Conservation (phyloP, 2,888 invertebrate species). For the Scelioninae gen. 1 region DNA sequence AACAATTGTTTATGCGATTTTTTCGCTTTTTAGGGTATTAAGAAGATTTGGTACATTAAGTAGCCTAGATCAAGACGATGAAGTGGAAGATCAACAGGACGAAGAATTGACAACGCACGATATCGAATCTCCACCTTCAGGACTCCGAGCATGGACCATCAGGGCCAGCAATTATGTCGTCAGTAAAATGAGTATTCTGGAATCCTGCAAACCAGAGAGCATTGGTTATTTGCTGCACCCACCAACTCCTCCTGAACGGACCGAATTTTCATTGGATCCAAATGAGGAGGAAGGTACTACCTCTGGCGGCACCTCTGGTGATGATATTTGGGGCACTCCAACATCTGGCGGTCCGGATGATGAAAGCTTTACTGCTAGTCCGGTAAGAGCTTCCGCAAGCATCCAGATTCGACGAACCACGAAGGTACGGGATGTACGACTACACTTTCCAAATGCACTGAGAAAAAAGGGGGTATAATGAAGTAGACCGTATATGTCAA, state of each 20-base stretch:
- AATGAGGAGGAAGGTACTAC: slow-evolving; percentile 91
- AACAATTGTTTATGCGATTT: neutral
- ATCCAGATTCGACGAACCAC: slow-evolving; percentile 64
- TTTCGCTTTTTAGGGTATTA: slow-evolving; percentile 76
- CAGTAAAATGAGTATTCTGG: slow-evolving; percentile 91
- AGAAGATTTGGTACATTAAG: slow-evolving; percentile 84
- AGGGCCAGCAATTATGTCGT: slow-evolving; percentile 92
- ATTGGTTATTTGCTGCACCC: slow-evolving; percentile 81
- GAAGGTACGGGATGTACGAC: slow-evolving; percentile 72
- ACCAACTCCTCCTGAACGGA: slow-evolving; percentile 82
- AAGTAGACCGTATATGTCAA: too few species aligned
- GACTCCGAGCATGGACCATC: slow-evolving; percentile 91
- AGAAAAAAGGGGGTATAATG: slow-evolving; percentile 64
- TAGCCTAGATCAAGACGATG: slow-evolving; percentile 84
- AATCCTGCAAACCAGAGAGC: slow-evolving; percentile 87
- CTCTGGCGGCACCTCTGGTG: slow-evolving; percentile 92
- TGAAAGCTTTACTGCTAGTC: slow-evolving; percentile 85
- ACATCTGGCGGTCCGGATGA: slow-evolving; percentile 93
- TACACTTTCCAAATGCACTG: slow-evolving; percentile 67
- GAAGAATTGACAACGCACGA: slow-evolving; percentile 79
- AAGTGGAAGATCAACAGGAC: slow-evolving; percentile 80
- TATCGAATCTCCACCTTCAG: slow-evolving; percentile 84
- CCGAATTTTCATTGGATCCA: slow-evolving; percentile 81
- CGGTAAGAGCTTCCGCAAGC: slow-evolving; percentile 78
- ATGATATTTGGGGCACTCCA: slow-evolving; percentile 95